Conservation (phyloP, 1,140 invertebrate species). For the Macrobrachium nipponense region DNA sequence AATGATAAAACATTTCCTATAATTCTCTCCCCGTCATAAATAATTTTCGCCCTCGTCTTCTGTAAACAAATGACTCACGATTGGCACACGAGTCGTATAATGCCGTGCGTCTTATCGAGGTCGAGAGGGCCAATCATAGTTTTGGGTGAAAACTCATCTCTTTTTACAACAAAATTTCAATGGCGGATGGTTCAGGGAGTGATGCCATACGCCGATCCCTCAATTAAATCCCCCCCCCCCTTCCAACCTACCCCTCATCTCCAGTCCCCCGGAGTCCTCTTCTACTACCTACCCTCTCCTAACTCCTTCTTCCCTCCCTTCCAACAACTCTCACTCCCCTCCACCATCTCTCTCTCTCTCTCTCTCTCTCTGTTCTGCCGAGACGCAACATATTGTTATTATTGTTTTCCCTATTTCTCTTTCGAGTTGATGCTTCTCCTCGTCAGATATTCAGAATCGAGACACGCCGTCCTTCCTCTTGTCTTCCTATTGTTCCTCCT, state of each 20-base stretch:
- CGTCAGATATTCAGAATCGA: no score
- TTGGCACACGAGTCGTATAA: background rate
- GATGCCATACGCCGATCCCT: slow-evolving; percentile 35
- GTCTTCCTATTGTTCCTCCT: no score
- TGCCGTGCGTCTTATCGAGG: slow-evolving; percentile 19
- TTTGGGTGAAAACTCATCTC: slow-evolving; percentile 55
- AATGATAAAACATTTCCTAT: slow-evolving; percentile 31
- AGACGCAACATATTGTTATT: no score
- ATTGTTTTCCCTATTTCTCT: no score
- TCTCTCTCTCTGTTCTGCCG: no score
- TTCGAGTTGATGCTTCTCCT: no score
- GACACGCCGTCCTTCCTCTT: no score
- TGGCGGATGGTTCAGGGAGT: slow-evolving; percentile 42
- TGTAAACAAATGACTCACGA: background rate
- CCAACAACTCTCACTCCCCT: no score
- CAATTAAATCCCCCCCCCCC: background rate
- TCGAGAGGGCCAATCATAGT: slow-evolving; percentile 47
- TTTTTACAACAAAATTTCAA: slow-evolving; percentile 59
- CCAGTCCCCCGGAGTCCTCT: background rate
- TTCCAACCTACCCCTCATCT: no score
- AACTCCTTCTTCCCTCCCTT: no score
- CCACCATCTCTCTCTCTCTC: no score
- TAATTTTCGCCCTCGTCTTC: background rate
- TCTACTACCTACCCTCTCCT: no score
- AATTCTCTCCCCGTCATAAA: background rate